Evolutionary conservation across 1,140 invertebrate genomes (phyloP).

Genomic region (Rhynchophorus ferrugineus): DNA sequence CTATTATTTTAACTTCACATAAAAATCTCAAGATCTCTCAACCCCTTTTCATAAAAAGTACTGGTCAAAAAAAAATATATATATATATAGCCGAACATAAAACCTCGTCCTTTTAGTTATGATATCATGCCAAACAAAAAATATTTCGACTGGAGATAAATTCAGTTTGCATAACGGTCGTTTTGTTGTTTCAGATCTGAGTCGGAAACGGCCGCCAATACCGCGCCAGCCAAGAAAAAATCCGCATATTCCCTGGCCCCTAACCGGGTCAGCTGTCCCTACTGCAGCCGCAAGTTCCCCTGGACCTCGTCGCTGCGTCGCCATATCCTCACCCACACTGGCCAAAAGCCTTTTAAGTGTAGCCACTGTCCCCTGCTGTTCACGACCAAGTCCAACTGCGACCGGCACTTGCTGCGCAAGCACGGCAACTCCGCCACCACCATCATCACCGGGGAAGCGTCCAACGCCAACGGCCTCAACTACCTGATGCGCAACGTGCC

Average conservation of each 20-base stretch:
- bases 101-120: no score
- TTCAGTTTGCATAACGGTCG: no score
- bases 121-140: no score
- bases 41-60: no score
- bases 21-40: no score
- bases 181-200: slow-evolving; percentile 48
- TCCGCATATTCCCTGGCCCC: slow-evolving; percentile 94
- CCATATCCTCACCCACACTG: slow-evolving; percentile 89
- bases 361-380: slow-evolving; percentile 85
- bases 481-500: slow-evolving; percentile 62
- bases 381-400: slow-evolving; percentile 95
- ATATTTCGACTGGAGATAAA: no score
- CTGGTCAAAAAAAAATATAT: no score
- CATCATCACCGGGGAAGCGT: slow-evolving; percentile 32
- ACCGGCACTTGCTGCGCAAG: slow-evolving; percentile 84
- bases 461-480: slow-evolving; percentile 29
- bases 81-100: no score
- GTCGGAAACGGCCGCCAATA: slow-evolving; percentile 41
- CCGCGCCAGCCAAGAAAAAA: slow-evolving; percentile 62
- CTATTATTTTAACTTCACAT: no score
- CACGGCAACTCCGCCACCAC: slow-evolving; percentile 54
- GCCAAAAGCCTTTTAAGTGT: slow-evolving; percentile 94
- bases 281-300: slow-evolving; percentile 87
- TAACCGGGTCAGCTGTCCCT: slow-evolving; percentile 85
- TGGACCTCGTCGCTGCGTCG: slow-evolving; percentile 90